Conservation (phyloP, 1,140 invertebrate genomes). For the Dendroctonus valens region DNA sequence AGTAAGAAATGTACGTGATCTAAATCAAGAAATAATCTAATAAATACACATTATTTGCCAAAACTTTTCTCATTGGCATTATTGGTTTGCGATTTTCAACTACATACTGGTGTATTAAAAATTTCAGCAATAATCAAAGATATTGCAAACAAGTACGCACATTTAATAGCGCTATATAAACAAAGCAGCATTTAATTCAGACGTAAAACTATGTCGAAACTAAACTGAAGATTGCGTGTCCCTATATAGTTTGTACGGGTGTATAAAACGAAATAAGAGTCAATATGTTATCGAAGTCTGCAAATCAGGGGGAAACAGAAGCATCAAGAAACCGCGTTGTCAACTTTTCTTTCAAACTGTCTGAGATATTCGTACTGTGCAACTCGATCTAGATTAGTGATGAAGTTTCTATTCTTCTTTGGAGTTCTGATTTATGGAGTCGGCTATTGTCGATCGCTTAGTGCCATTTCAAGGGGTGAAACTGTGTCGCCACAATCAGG, state of each 20-base stretch:
- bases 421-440: slow-evolving; percentile 21
- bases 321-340: slow-evolving; percentile 30
- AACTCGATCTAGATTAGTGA: slow-evolving; percentile 17
- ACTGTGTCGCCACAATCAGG: slow-evolving; percentile 5
- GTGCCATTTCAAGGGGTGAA: not conserved
- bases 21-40: too few species aligned
- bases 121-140: too few species aligned
- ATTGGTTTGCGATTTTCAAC: too few species aligned
- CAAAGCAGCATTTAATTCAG: not conserved
- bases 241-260: slow-evolving; percentile 16
- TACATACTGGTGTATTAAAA: too few species aligned
- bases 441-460: slow-evolving; percentile 16
- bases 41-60: too few species aligned
- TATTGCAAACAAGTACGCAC: too few species aligned
- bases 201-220: not conserved
- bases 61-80: too few species aligned
- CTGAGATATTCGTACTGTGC: slow-evolving; percentile 15
- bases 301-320: slow-evolving; percentile 34
- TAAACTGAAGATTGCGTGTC: slow-evolving; percentile 13
- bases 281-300: slow-evolving; percentile 27
- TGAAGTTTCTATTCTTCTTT: slow-evolving; percentile 27
- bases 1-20: too few species aligned
- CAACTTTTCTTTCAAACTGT: slow-evolving; percentile 30
- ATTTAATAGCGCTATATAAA: not conserved
- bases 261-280: slow-evolving; percentile 29